phyloP scores from a whole-genome alignment of 2,113 vertebrate genomes.

The Micromys minutus region DNA sequence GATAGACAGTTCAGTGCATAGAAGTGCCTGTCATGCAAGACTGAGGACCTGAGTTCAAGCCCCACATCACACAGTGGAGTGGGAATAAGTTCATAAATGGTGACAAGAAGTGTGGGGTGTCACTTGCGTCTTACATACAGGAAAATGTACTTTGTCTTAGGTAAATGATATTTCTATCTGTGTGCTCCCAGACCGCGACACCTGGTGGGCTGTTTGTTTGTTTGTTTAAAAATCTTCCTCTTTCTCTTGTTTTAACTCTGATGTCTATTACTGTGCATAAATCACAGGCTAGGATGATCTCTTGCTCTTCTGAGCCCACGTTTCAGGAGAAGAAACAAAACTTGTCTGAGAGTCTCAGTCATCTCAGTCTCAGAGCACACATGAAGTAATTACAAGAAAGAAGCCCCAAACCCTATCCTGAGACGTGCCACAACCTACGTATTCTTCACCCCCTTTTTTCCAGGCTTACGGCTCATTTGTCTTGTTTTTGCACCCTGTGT shows the following conservation, averaged over 20 bases:
- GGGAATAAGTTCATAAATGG: not conserved
- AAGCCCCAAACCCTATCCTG: not conserved
- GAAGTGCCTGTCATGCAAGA: not conserved
- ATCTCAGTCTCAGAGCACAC: not conserved
- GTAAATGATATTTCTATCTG: not conserved
- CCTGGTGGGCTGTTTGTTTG: not conserved
- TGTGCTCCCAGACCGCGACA: not conserved
- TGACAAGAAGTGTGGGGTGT: not conserved
- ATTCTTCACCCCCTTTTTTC: not conserved
- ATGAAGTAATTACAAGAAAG: not conserved
- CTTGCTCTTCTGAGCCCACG: not conserved
- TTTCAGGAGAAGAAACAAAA: not conserved
- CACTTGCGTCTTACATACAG: not conserved
- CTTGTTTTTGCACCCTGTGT: not conserved
- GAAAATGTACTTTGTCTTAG: not conserved
- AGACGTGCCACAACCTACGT: not conserved
- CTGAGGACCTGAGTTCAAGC: not conserved
- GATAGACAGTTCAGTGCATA: not conserved
- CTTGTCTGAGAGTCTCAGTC: not conserved
- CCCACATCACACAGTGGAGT: not conserved
- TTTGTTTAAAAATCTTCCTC: not conserved
- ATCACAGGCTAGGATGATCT: not conserved
- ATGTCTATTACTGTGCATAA: not conserved
- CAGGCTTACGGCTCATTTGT: not conserved
- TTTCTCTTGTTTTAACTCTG: not conserved